Base-by-base conservation (phyloP, 2,888 invertebrate species). In the Acleris holmiana region DNA sequence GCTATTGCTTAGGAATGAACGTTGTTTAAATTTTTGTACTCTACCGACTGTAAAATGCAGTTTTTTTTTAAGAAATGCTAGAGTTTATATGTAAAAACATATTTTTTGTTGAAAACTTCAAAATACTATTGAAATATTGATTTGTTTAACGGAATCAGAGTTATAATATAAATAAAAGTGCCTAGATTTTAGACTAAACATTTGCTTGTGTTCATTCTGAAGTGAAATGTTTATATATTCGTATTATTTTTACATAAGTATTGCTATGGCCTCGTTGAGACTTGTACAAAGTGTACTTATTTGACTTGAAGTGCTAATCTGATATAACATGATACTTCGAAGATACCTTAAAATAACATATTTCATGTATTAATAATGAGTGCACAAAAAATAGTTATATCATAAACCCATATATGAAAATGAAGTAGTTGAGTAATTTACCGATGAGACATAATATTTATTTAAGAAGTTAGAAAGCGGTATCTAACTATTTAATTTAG, bases 401-500 rank as follows among this genome's bases (percentile, higher is more conserved):
- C 18, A 47, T 17, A 47, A 19, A 18, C 17, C 18, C 17, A 47
- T 18, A 19, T 35, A 35, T 8, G 8, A 3, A 35, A 4, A 35
- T 13, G 35, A 4, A 13, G 17, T 47, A 35, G 10, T 19, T 4
- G 17, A 7, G 18, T 17, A 3, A 18, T 17, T 17, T 17, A 18
- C 17, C 19, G 2, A 19, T 18, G 13, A 47, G 17, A 41, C 23
- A 25, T 55, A 55, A 55, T 47, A 47, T 44, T 23, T 44, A 55
- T 44, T 23, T 44, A 23, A 55, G 41, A 41, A 55, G n/a, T 55
- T 44, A 21, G 55, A 55, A 50, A 23, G 15, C 17, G 48, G 18
- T 48, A 25, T 18, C 18, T 44, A 54, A 3, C 17, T 59, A 23
- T 40, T 55, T 57, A 47, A 47, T 60, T 61, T 61, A 50, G 17